Evolutionary conservation across 2,113 vertebrate species (phyloP).

Genomic region (Diphyllodes magnificus): DNA sequence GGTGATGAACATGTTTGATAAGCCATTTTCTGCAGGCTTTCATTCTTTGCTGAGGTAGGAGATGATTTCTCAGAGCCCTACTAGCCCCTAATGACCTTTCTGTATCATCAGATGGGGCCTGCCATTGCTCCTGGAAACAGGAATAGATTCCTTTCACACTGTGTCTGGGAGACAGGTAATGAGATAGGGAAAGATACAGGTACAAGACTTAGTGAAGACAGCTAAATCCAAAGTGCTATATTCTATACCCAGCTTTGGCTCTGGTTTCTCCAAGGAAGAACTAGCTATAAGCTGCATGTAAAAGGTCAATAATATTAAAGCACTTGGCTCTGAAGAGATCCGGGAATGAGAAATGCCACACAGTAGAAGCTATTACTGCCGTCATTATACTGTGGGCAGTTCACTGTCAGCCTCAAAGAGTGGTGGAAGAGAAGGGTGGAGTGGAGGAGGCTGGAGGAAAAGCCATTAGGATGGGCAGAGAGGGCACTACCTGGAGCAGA

Average conservation of each 20-base stretch:
- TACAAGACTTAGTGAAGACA: neutral
- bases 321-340: neutral
- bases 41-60: neutral
- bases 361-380: neutral
- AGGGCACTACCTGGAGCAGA: neutral
- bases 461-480: neutral
- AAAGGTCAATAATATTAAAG: neutral
- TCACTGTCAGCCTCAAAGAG: neutral
- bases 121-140: neutral
- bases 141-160: neutral
- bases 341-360: neutral
- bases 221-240: neutral
- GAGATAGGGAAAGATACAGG: neutral
- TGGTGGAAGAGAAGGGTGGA: neutral
- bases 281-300: neutral
- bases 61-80: conserved; percentile 12
- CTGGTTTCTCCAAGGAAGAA: neutral
- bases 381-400: neutral
- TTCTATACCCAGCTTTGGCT: neutral
- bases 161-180: neutral
- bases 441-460: neutral
- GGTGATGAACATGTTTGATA: conserved; percentile 34
- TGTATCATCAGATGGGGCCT: neutral
- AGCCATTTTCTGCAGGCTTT: conserved; percentile 35
- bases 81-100: conserved; percentile 7